Evolutionary conservation across 2,113 vertebrate genomes (phyloP).

Genomic region (Phoenicopterus ruber): DNA sequence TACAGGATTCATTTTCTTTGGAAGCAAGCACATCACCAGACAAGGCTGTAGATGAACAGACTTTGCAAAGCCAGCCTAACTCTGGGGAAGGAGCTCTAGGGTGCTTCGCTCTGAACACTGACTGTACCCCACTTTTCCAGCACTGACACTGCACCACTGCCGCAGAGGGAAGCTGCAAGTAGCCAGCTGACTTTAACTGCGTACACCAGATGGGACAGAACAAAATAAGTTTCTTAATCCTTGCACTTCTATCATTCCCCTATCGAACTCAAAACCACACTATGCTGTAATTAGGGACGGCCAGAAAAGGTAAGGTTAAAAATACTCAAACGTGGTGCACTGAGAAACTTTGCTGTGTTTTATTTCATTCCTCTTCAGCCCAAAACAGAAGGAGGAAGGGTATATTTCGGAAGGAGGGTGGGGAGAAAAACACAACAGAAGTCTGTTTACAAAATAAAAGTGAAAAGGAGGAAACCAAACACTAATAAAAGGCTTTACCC

Average conservation of each 20-base stretch:
- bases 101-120: rapidly evolving
- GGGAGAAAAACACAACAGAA: neutral
- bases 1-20: neutral
- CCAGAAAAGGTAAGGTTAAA: neutral
- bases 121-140: neutral
- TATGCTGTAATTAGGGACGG: rapidly evolving
- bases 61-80: neutral
- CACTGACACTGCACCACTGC: neutral
- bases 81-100: neutral
- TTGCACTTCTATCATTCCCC: neutral
- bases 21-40: rapidly evolving
- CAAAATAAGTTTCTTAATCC: neutral
- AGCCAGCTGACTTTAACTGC: neutral
- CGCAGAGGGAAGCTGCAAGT: rapidly evolving
- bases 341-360: neutral
- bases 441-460: neutral
- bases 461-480: neutral
- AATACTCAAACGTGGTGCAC: neutral
- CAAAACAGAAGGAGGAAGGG: neutral
- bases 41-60: rapidly evolving
- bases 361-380: neutral
- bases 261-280: neutral
- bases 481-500: neutral
- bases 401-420: neutral
- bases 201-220: rapidly evolving